Base-by-base conservation (phyloP, 1,140 invertebrate genomes). In the Zaprionus lachaisei region DNA sequence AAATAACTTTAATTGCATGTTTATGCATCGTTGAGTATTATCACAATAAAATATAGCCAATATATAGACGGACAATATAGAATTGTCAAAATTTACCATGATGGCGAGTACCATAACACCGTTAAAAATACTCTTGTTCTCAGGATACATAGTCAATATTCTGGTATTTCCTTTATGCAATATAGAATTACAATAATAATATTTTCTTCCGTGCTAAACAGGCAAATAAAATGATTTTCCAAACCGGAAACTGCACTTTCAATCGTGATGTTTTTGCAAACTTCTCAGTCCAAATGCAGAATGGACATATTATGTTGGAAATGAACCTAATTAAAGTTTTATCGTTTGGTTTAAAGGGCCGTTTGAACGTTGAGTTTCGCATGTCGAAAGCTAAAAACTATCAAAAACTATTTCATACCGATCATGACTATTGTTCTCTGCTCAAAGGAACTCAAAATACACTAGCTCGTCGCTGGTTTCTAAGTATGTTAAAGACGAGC, bases 401-500 rank as follows among this genome's bases (percentile, higher is more conserved):
- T 28, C 61, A 64, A 4, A n/a, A 47, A 1, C 11, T 64, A 20
- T 22, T 24, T 7, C 15, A 64, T 1, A n/a, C 14, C 14, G 47
- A 64, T 64, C 2, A 37, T 7, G 31, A 64, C 61, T 64, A 22
- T 34, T 64, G 61, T 64, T 14, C 4, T 7, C 28, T 64, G n/a
- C 11, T 64, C 2, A 62, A 31, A 22, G 15, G 9, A 6, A 17
- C 38, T 2, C 37, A 26, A 12, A 20, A 31, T 5, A 20, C 64
- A 5, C 17, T 51, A 1, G 15, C 11, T 6, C 26, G 60, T 5
- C 60, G 56, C 17, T 69, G 56, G 66, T 34, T 47, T 49, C n/a
- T 17, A 5, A 58, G 54, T n/a, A 60, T 69, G 56, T 2, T 51
- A 1, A 26, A 51, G 17, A n/a, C 20, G 17, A 41, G 66, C 6